Conservation (phyloP, 2,797 vertebrate genomes). For the Gadopsis bispinosus region DNA sequence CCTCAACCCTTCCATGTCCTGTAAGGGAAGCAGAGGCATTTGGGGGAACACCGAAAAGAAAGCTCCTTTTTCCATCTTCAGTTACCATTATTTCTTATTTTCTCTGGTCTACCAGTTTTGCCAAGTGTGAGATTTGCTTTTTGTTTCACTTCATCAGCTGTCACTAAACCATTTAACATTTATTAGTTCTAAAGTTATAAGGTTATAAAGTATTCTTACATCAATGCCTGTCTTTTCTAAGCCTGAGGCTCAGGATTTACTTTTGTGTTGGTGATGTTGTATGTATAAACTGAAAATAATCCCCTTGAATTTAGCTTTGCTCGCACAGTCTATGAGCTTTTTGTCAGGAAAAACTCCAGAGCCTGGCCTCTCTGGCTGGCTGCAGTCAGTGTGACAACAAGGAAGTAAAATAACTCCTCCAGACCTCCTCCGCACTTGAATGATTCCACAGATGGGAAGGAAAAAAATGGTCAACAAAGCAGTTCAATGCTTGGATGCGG, state of each 20-base stretch:
- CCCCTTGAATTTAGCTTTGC: not conserved
- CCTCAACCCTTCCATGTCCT: slow-evolving; percentile 44
- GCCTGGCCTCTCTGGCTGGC: slow-evolving; percentile 34
- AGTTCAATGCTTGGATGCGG: slow-evolving; percentile 26
- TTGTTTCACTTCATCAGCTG: not conserved
- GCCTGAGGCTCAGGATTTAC: not conserved
- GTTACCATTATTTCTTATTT: not conserved
- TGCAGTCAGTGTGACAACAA: slow-evolving; percentile 61
- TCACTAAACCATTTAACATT: not conserved
- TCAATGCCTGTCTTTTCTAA: not conserved
- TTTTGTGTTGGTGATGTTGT: not conserved
- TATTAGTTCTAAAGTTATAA: too few relatives aligned
- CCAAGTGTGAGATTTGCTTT: not conserved
- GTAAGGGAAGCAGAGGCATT: slow-evolving; percentile 25
- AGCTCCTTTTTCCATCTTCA: not conserved
- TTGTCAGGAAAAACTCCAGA: slow-evolving; percentile 13
- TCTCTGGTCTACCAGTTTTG: not conserved
- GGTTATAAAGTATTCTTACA: not conserved
- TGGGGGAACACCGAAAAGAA: slow-evolving; percentile 16
- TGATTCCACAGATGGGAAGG: slow-evolving; percentile 73
- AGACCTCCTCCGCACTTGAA: slow-evolving; percentile 71
- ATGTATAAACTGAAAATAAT: slow-evolving; percentile 16
- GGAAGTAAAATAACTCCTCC: slow-evolving; percentile 71
- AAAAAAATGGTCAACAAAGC: slow-evolving; percentile 40
- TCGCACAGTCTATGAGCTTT: slow-evolving; percentile 19